Evolutionary conservation across 2,888 invertebrate species (phyloP).

Genomic region (Tromatobia lineatoria): DNA sequence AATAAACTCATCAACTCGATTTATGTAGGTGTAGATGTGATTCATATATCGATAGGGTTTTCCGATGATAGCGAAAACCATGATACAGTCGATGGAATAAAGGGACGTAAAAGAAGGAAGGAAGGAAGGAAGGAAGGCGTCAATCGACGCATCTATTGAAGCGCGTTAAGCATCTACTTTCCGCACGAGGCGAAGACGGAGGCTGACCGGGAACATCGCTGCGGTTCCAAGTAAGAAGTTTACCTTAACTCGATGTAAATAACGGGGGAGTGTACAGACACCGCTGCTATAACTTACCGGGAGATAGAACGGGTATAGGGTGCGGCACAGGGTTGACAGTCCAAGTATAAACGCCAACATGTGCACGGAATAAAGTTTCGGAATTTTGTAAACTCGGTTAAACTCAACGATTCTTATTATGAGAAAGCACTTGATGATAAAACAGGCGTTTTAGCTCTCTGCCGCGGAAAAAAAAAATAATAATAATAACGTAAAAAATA

Average conservation of each 20-base stretch:
- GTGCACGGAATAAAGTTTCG: constrained; percentile 3
- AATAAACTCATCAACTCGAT: no score
- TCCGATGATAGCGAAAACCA: background rate
- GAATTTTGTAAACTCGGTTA: constrained; percentile 1
- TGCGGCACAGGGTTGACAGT: constrained; percentile 22
- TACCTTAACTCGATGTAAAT: constrained; percentile 82
- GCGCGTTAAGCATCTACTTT: constrained; percentile 65
- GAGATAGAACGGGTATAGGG: constrained; percentile 1
- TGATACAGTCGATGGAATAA: constrained; percentile 2
- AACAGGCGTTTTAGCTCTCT: no score
- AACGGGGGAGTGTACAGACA: constrained; percentile 68
- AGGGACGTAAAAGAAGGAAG: constrained; percentile 34
- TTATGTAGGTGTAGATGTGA: no score
- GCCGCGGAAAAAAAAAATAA: no score
- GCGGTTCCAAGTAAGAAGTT: constrained; percentile 79
- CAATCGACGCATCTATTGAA: constrained; percentile 72
- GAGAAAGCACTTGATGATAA: background rate
- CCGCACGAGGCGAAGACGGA: constrained; percentile 80
- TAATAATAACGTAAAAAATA: background rate
- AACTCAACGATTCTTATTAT: background rate
- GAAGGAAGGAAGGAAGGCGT: constrained; percentile 76
- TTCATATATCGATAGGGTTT: no score
- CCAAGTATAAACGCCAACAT: constrained; percentile 13
- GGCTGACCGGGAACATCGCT: constrained; percentile 80
- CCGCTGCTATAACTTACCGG: constrained; percentile 54